phyloP scores from a whole-genome alignment of 2,797 vertebrate species.

The Zalophus californianus region DNA sequence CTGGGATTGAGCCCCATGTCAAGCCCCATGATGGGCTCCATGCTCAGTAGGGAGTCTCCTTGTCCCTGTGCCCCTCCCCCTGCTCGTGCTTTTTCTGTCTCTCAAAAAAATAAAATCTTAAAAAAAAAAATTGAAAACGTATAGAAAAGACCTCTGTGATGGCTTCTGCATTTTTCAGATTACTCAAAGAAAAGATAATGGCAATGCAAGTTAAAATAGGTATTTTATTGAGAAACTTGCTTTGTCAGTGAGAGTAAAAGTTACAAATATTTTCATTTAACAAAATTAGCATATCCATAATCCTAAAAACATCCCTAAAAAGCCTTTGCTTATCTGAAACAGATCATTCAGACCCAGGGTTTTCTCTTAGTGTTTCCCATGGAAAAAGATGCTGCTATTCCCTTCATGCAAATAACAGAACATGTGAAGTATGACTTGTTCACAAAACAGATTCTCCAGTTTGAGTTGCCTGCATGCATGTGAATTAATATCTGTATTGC shows the following conservation, averaged over 20 bases:
- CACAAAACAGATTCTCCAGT: constrained; percentile 66
- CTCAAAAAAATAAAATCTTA: background rate
- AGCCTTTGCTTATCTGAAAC: constrained; percentile 43
- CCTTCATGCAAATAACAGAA: constrained; percentile 72
- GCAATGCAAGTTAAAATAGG: constrained; percentile 81
- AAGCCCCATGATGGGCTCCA: background rate
- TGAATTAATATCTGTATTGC: constrained; percentile 37
- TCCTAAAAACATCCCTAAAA: constrained; percentile 79
- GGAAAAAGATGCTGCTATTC: constrained; percentile 68
- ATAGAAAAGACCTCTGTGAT: background rate
- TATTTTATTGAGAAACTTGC: constrained; percentile 88
- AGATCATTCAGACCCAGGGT: constrained; percentile 62
- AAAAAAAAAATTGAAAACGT: background rate
- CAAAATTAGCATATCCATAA: constrained; percentile 77
- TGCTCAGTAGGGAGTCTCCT: background rate
- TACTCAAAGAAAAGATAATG: constrained; percentile 52
- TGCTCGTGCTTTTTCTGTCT: background rate
- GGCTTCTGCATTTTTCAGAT: constrained; percentile 1
- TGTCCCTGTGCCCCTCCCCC: background rate
- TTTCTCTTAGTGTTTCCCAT: constrained; percentile 68
- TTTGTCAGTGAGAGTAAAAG: constrained; percentile 80
- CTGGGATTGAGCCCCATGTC: background rate
- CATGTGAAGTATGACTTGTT: constrained; percentile 48
- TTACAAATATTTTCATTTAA: constrained; percentile 82
- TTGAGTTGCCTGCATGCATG: constrained; percentile 65